Percentiles rank a stretch among this genome's conserved stretches.
phyloP scores from a whole-genome alignment of 2,113 vertebrate genomes.

The Melospiza georgiana region DNA sequence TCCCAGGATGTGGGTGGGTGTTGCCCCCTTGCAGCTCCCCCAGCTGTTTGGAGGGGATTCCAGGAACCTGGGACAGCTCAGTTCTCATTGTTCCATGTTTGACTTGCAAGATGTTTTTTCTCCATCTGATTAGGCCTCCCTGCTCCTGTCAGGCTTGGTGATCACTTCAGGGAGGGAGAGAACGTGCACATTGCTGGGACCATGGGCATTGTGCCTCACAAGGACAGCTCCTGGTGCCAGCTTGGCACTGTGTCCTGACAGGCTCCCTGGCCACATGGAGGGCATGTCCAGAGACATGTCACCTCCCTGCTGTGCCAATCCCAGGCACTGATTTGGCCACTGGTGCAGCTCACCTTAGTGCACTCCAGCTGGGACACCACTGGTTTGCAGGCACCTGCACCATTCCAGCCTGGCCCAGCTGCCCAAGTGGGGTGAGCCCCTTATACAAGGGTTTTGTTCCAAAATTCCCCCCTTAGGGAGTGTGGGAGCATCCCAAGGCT shows the following conservation, averaged over 20 bases:
- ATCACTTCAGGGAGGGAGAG: not conserved
- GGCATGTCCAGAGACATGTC: not conserved
- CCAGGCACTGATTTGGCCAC: not conserved
- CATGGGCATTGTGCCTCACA: not conserved
- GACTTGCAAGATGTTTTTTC: not conserved
- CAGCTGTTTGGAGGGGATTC: not conserved
- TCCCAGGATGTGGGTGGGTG: not conserved
- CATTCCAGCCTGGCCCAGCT: not conserved
- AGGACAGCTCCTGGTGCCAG: fast-evolving
- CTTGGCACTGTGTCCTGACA: not conserved
- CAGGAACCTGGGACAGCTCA: not conserved
- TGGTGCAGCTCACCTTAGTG: not conserved
- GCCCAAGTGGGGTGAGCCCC: not conserved
- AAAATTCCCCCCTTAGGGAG: not conserved
- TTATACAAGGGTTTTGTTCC: not conserved
- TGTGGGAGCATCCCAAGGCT: not conserved
- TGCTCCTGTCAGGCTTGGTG: not conserved
- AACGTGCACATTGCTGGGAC: not conserved
- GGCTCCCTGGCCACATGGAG: not conserved
- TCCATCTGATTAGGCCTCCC: not conserved
- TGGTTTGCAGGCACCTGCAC: not conserved
- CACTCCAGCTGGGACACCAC: not conserved
- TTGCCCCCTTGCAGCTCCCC: not conserved
- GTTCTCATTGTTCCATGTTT: not conserved
- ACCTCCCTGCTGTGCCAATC: not conserved